Conservation (phyloP, 2,888 invertebrate species). For the Loripinus fragilis region DNA sequence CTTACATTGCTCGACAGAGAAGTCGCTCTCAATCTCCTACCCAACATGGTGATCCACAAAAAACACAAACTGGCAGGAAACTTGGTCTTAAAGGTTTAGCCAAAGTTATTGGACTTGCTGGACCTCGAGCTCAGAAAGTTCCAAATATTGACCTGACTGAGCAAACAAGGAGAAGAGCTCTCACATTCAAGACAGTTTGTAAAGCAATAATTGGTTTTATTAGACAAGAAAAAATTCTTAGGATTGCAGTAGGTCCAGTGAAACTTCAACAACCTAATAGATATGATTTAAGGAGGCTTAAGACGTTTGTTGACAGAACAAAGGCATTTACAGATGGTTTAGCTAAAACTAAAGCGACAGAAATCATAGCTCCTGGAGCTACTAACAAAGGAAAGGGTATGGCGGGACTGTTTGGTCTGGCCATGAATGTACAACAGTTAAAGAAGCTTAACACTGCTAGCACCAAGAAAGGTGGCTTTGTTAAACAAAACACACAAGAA, state of each 20-base stretch:
- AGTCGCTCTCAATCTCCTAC: conserved; percentile 51
- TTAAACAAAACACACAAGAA: conserved; percentile 30
- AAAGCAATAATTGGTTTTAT: conserved; percentile 61
- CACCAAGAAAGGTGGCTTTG: conserved; percentile 47
- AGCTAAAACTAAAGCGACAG: conserved; percentile 53
- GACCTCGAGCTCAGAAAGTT: not conserved
- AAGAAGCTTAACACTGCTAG: conserved; percentile 35
- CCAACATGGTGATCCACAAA: conserved; percentile 2
- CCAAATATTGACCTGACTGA: conserved; percentile 43
- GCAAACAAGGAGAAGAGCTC: conserved; percentile 45
- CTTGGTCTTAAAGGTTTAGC: not conserved
- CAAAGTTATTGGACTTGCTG: not conserved
- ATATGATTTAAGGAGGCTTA: conserved; percentile 62
- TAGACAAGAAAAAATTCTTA: conserved; percentile 61
- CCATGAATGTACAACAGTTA: conserved; percentile 30
- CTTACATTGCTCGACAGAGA: conserved; percentile 31
- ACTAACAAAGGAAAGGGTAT: conserved; percentile 27
- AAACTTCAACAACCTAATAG: conserved; percentile 56
- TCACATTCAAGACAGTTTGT: conserved; percentile 63
- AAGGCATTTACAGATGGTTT: conserved; percentile 59
- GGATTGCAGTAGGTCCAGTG: conserved; percentile 58
- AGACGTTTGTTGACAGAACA: conserved; percentile 56
- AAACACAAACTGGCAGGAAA: not conserved
- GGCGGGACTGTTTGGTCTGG: conserved; percentile 18
- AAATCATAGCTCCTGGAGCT: conserved; percentile 61